phyloP scores from a whole-genome alignment of 2,113 vertebrate genomes.

The Bubo scandiacus region DNA sequence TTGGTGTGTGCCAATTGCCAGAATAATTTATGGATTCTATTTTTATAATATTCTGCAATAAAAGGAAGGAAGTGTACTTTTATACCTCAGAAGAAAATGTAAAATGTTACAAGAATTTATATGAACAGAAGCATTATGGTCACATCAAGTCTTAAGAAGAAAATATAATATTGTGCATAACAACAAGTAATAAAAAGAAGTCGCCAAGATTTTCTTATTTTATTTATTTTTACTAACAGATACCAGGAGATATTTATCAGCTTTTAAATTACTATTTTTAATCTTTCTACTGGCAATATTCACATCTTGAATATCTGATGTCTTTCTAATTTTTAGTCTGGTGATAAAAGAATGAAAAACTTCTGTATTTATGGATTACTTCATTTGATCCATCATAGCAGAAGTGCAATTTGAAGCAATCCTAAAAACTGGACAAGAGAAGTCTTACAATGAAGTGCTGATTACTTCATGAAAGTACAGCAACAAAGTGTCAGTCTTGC shows the following conservation, averaged over 20 bases:
- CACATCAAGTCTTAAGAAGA: neutral
- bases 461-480: neutral
- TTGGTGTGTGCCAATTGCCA: neutral
- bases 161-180: neutral
- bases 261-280: neutral
- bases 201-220: neutral
- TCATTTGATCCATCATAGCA: neutral
- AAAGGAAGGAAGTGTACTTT: neutral
- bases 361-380: neutral
- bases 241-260: neutral
- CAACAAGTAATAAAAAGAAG: neutral
- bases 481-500: neutral
- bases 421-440: neutral
- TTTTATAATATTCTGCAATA: neutral
- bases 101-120: neutral
- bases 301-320: neutral
- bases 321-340: neutral
- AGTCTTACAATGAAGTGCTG: neutral
- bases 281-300: neutral
- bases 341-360: neutral
- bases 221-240: neutral
- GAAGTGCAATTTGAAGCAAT: neutral
- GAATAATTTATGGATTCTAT: neutral
- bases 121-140: neutral
- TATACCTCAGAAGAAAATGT: neutral